These are phyloP conservation scores for Panagrolaimus sp. DNA, from an alignment of 1,140 invertebrate species.

Conservation along the genomic window DNA sequence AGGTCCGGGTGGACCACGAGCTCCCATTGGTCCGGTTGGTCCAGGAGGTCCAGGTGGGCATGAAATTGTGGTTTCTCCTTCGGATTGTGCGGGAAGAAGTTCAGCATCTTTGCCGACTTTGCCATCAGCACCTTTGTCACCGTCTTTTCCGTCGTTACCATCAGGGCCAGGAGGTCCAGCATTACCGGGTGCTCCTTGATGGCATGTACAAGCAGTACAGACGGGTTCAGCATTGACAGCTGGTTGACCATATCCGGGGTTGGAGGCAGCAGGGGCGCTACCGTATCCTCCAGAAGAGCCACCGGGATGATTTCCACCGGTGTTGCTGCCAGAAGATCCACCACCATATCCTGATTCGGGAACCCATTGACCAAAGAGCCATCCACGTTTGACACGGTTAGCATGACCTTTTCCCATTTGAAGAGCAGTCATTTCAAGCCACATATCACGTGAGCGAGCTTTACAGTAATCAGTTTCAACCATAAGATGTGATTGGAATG, in stretches of 20 bases:
- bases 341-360: slow-evolving; percentile 42
- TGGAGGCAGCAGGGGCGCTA: not conserved
- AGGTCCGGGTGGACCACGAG: slow-evolving; percentile 13
- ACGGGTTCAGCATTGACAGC: slow-evolving; percentile 56
- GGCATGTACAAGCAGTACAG: slow-evolving; percentile 53
- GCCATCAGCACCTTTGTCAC: slow-evolving; percentile 56
- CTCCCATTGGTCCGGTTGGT: slow-evolving; percentile 43
- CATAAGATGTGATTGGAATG: slow-evolving; percentile 59
- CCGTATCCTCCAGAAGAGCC: not conserved
- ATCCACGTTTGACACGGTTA: slow-evolving; percentile 55
- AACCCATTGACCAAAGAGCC: slow-evolving; percentile 60
- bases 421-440: slow-evolving; percentile 59
- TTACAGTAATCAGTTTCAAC: slow-evolving; percentile 60
- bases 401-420: slow-evolving; percentile 58
- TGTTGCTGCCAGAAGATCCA: slow-evolving; percentile 6
- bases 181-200: slow-evolving; percentile 44
- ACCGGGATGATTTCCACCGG: slow-evolving; percentile 1
- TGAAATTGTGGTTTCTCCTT: slow-evolving; percentile 52
- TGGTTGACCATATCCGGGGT: slow-evolving; percentile 40
- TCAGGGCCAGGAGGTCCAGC: slow-evolving; percentile 15
- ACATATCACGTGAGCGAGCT: slow-evolving; percentile 57
- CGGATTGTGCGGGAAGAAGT: slow-evolving; percentile 44
- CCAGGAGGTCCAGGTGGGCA: slow-evolving; percentile 57
- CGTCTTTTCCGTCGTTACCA: slow-evolving; percentile 53
- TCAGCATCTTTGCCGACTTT: slow-evolving; percentile 51